Percentiles rank a stretch among this genome's conserved stretches.
Evolutionary conservation across 2,888 invertebrate genomes (phyloP).

Genomic region (Shargacucullia verbasci): DNA sequence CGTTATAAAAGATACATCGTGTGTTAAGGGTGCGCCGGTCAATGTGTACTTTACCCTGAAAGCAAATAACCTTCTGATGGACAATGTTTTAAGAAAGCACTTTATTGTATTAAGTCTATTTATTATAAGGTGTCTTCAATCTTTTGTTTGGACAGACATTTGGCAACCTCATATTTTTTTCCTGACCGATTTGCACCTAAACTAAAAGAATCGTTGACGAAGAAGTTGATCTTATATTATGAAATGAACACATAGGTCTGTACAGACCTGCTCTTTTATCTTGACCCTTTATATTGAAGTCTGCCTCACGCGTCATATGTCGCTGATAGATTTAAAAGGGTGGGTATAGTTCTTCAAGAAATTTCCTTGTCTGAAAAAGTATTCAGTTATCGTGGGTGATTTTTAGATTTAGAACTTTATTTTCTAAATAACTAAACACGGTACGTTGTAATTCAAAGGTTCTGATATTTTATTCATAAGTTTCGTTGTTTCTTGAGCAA

Average conservation of each 20-base stretch:
- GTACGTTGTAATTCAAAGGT: constrained; percentile 37
- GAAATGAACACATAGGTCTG: not conserved
- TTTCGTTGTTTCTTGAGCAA: constrained; percentile 53
- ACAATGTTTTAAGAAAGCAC: constrained; percentile 43
- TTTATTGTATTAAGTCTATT: constrained; percentile 48
- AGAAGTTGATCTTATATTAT: constrained; percentile 1
- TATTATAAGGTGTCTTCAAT: constrained; percentile 25
- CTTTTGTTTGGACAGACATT: constrained; percentile 17
- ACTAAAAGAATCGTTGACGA: constrained; percentile 6
- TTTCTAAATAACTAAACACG: constrained; percentile 34
- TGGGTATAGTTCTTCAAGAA: constrained; percentile 15
- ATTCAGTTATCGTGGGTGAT: constrained; percentile 19
- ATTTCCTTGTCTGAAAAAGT: constrained; percentile 16
- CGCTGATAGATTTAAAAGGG: constrained; percentile 47
- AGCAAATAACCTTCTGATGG: constrained; percentile 47
- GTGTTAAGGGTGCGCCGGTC: constrained; percentile 52
- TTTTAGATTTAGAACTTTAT: constrained; percentile 26
- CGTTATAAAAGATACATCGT: constrained; percentile 60
- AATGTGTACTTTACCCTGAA: constrained; percentile 50
- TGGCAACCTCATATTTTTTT: constrained; percentile 13
- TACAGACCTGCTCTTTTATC: constrained; percentile 25
- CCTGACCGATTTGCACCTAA: not conserved
- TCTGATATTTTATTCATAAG: constrained; percentile 56
- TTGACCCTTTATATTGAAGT: constrained; percentile 39
- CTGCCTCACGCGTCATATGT: constrained; percentile 34